Conservation (phyloP, 2,888 invertebrate species). For the Caenorhabditis zanzibari region DNA sequence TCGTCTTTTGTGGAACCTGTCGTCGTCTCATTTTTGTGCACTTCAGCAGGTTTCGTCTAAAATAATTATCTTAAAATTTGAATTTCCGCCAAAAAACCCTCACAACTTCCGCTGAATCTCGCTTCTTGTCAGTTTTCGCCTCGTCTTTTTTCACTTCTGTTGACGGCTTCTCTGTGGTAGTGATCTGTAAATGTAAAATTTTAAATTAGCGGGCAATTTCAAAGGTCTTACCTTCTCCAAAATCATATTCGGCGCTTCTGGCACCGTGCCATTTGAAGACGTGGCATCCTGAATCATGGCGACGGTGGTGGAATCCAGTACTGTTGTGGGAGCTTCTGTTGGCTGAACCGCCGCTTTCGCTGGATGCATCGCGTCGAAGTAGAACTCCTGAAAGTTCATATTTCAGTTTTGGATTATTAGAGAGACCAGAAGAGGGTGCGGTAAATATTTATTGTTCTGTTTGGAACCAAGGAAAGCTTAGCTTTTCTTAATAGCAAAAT, state of each 20-base stretch:
- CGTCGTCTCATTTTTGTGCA: background rate
- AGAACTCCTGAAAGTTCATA: conserved; percentile 72
- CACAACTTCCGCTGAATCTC: conserved; percentile 35
- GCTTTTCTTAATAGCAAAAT: conserved; percentile 17
- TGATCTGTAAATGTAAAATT: conserved; percentile 9
- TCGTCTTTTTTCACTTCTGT: background rate
- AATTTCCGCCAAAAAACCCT: background rate
- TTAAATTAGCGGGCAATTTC: background rate
- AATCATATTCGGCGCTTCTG: conserved; percentile 32
- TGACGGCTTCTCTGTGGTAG: background rate
- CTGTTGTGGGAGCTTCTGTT: background rate
- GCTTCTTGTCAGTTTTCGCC: conserved; percentile 20
- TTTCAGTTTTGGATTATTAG: background rate
- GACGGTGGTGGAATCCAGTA: conserved; percentile 1
- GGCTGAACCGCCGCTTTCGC: background rate
- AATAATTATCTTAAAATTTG: background rate
- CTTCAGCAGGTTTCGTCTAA: conserved; percentile 16
- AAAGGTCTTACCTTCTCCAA: background rate
- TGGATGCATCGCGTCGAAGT: conserved; percentile 77
- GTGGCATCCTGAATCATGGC: conserved; percentile 30
- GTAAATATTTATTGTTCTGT: conserved; percentile 16
- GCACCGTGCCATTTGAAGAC: conserved; percentile 8
- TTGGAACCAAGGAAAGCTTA: background rate
- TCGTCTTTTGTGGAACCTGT: conserved; percentile 23
- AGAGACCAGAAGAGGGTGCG: background rate